phyloP scores from a whole-genome alignment of 2,113 vertebrate species.

The Falcunculus frontatus region DNA sequence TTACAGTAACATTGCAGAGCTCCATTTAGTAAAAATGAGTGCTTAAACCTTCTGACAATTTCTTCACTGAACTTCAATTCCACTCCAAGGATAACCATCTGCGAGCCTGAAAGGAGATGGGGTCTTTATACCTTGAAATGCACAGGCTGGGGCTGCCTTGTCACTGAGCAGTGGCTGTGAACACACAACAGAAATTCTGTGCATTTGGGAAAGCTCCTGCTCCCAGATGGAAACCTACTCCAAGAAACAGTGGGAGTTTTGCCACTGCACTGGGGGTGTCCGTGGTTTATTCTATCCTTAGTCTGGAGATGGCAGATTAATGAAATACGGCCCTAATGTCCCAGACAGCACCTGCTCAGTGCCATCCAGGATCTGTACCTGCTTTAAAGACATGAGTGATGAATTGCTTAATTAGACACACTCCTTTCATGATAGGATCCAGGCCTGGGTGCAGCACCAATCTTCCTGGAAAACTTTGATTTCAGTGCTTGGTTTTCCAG shows the following conservation, averaged over 20 bases:
- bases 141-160: too few species aligned
- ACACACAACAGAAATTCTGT: background rate
- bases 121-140: background rate
- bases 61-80: constrained; percentile 46
- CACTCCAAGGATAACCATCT: background rate
- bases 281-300: background rate
- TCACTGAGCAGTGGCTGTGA: background rate
- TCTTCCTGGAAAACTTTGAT: background rate
- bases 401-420: background rate
- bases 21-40: constrained; percentile 55
- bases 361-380: background rate
- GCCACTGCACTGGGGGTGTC: background rate
- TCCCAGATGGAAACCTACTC: background rate
- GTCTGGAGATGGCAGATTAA: background rate
- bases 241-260: background rate
- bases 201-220: background rate
- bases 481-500: background rate
- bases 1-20: constrained; percentile 39
- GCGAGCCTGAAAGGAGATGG: background rate
- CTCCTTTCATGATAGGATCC: background rate
- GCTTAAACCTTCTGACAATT: constrained; percentile 47
- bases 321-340: background rate
- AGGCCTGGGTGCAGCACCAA: background rate
- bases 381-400: background rate
- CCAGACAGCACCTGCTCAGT: background rate